Conservation (phyloP, 2,113 vertebrate genomes). For the Clarias magur region DNA sequence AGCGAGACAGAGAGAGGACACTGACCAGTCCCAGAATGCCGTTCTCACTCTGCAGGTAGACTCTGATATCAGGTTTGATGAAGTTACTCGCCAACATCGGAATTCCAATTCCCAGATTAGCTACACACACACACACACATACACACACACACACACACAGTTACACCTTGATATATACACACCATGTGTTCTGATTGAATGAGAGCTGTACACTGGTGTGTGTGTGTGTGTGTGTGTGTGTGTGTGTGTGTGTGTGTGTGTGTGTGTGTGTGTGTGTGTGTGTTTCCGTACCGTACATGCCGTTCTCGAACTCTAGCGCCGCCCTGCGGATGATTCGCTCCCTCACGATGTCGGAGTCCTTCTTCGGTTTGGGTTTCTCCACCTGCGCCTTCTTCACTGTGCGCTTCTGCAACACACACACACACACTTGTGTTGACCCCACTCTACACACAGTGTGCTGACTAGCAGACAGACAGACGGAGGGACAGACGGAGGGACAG, state of each 20-base stretch:
- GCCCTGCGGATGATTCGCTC: slow-evolving; percentile 93
- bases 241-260: not conserved
- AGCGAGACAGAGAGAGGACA: too few species aligned
- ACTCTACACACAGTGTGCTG: too few species aligned
- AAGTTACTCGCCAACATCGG: slow-evolving; percentile 97
- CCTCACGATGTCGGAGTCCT: slow-evolving; percentile 82
- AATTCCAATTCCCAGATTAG: slow-evolving; percentile 97
- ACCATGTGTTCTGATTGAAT: not conserved
- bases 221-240: not conserved
- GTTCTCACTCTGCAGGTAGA: slow-evolving; percentile 98
- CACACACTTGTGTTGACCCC: not conserved
- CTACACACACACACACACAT: too few species aligned
- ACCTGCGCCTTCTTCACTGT: slow-evolving; percentile 80
- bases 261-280: not conserved
- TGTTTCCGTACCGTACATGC: slow-evolving; percentile 90
- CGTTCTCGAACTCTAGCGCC: slow-evolving; percentile 95
- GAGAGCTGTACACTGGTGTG: not conserved
- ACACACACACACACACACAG: too few species aligned
- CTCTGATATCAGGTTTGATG: slow-evolving; percentile 89
- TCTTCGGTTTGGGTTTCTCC: slow-evolving; percentile 77
- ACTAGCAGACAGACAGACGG: not conserved
- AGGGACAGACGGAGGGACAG: not conserved
- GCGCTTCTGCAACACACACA: slow-evolving; percentile 75
- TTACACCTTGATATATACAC: too few species aligned
- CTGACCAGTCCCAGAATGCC: slow-evolving; percentile 97